Conservation (phyloP, 2,797 vertebrate species). For the Myotis pilosus region DNA sequence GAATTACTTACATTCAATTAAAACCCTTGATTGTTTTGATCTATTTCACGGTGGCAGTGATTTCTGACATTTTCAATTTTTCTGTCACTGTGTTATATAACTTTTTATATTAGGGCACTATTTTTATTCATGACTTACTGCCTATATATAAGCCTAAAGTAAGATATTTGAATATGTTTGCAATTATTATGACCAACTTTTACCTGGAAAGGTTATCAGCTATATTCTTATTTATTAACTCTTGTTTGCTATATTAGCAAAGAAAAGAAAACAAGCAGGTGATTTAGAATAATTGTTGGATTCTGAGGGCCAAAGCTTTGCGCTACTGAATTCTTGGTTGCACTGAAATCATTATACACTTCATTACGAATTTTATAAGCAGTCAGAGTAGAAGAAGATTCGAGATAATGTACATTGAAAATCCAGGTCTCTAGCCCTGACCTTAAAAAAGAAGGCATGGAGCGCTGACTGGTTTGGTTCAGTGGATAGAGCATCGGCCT, state of each 20-base stretch:
- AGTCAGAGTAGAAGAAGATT: slow-evolving; percentile 5
- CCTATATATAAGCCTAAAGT: background rate
- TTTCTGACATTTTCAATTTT: slow-evolving; percentile 41
- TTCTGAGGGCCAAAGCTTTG: background rate
- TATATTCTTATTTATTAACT: background rate
- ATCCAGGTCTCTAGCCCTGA: background rate
- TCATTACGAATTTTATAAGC: background rate
- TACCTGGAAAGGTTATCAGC: slow-evolving; percentile 11
- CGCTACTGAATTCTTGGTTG: background rate
- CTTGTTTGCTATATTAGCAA: slow-evolving; percentile 13
- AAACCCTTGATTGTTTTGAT: background rate
- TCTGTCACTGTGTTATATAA: background rate
- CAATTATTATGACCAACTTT: slow-evolving; percentile 19
- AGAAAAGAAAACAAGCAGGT: background rate
- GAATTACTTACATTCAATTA: background rate
- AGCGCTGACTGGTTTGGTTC: too few relatives aligned
- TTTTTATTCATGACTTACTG: background rate
- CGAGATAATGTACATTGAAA: slow-evolving; percentile 8
- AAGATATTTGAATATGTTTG: slow-evolving; percentile 37
- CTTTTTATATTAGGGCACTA: background rate
- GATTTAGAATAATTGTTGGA: background rate
- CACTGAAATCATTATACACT: background rate
- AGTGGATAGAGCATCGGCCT: too few relatives aligned
- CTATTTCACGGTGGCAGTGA: background rate
- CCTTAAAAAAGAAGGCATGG: background rate